Percentiles rank a stretch among this genome's conserved stretches.
Conservation (phyloP, 2,113 vertebrate species). For the Indri indri region DNA sequence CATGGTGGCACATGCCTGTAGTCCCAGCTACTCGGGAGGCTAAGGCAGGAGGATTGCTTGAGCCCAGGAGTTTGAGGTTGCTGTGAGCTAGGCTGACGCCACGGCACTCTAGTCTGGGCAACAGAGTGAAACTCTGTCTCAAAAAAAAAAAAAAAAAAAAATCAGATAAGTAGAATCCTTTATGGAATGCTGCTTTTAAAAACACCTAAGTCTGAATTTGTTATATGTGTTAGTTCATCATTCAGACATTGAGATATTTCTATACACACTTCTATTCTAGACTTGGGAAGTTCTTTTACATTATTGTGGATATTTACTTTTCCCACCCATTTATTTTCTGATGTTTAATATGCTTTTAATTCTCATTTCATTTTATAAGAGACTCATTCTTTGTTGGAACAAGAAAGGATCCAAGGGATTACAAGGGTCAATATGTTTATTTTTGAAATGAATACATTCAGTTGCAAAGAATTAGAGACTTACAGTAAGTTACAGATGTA, state of each 20-base stretch:
- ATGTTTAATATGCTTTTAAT: neutral
- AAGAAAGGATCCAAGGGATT: neutral
- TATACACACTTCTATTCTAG: neutral
- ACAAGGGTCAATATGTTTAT: neutral
- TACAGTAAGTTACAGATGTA: neutral
- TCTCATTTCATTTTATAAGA: neutral
- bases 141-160: too few relatives aligned
- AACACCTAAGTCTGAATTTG: neutral
- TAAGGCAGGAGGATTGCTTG: too few relatives aligned
- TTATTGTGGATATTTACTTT: neutral
- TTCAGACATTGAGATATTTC: neutral
- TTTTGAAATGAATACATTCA: neutral
- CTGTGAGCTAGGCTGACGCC: too few relatives aligned
- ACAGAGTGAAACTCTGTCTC: too few relatives aligned
- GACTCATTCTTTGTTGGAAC: neutral
- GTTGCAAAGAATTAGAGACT: neutral
- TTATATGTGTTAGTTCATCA: neutral
- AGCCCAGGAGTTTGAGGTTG: too few relatives aligned
- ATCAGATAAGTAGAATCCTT: neutral
- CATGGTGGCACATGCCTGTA: too few relatives aligned
- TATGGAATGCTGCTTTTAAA: neutral
- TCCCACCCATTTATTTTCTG: neutral
- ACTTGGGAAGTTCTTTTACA: neutral
- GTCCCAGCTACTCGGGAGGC: too few relatives aligned
- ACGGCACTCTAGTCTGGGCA: too few relatives aligned